A percentile compares a stretch with the other conserved stretches of the same genome.
Conservation (phyloP, 2,888 invertebrate genomes). For the Lamproptera curius region DNA sequence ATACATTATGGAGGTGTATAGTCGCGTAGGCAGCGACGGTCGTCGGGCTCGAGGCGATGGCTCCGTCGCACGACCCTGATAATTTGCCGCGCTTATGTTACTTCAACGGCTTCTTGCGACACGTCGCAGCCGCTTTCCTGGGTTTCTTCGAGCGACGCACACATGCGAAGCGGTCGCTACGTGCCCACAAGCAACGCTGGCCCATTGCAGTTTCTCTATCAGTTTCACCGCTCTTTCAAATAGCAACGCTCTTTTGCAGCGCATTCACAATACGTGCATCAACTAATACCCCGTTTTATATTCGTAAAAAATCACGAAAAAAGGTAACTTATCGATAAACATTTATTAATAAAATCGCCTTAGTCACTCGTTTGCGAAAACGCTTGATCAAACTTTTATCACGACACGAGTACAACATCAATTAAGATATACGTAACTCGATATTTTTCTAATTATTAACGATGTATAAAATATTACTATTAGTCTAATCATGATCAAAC, state of each 20-base stretch:
- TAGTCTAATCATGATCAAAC: too few species aligned
- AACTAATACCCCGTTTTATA: not conserved
- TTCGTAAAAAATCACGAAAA: not conserved
- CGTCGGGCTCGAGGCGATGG: constrained; percentile 53
- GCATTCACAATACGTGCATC: not conserved
- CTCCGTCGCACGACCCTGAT: constrained; percentile 71
- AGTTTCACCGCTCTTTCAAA: constrained; percentile 11
- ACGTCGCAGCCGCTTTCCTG: constrained; percentile 59
- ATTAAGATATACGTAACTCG: too few species aligned
- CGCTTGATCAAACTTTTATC: too few species aligned
- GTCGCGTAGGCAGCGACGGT: constrained; percentile 57
- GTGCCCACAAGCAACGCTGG: constrained; percentile 4
- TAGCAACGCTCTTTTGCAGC: constrained; percentile 2
- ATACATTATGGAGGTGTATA: constrained; percentile 32
- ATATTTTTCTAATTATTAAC: too few species aligned
- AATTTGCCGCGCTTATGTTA: constrained; percentile 75
- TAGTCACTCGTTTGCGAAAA: too few species aligned
- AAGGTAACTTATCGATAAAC: not conserved
- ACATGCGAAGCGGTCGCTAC: constrained; percentile 30
- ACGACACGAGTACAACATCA: too few species aligned
- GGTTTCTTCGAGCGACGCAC: constrained; percentile 54
- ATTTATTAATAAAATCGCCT: too few species aligned
- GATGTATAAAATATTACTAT: too few species aligned
- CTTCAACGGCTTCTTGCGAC: constrained; percentile 76
- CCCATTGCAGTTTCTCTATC: constrained; percentile 17